Conservation (phyloP, 2,888 invertebrate genomes). For the Metalampra italica region DNA sequence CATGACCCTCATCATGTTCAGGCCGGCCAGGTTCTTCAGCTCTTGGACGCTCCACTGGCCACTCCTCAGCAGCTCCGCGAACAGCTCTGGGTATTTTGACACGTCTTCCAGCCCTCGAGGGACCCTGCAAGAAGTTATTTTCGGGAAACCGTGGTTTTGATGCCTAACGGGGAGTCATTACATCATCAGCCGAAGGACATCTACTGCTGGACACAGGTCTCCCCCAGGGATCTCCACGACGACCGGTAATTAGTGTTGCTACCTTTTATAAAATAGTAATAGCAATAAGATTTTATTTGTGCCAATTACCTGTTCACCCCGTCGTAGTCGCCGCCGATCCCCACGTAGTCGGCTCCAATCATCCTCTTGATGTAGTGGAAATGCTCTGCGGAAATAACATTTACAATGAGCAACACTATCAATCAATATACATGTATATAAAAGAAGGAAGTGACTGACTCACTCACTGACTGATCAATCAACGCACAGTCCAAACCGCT, state of each 20-base stretch:
- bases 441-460: no score
- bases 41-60: conserved; percentile 81
- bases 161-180: no score
- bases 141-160: not conserved
- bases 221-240: no score
- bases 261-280: no score
- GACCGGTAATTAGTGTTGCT: no score
- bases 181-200: no score
- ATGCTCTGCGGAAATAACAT: conserved; percentile 57
- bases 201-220: no score
- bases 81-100: conserved; percentile 83
- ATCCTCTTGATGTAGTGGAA: conserved; percentile 80
- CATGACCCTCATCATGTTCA: conserved; percentile 81
- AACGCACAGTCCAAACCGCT: no score
- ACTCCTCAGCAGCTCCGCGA: conserved; percentile 80
- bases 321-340: conserved; percentile 81
- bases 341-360: conserved; percentile 80
- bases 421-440: not conserved
- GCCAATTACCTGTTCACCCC: conserved; percentile 77
- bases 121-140: conserved; percentile 59
- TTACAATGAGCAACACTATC: not conserved
- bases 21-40: conserved; percentile 81
- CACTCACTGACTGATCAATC: no score
- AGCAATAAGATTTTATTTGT: no score
- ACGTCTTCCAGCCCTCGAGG: conserved; percentile 84